Conservation (phyloP, 37 sponge, comb jelly and placozoan species). For the Bolinopsis microptera region DNA sequence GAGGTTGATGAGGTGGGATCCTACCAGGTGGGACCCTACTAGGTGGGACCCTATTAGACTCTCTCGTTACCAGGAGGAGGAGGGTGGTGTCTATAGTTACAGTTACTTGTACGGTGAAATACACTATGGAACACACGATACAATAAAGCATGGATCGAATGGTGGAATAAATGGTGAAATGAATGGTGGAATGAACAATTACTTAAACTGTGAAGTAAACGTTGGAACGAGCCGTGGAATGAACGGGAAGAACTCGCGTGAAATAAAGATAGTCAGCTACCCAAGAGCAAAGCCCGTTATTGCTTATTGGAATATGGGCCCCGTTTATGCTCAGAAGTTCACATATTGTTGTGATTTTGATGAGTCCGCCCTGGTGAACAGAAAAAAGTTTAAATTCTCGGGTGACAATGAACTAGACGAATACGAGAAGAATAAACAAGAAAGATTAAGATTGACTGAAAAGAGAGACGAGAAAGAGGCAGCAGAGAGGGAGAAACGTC, state of each 20-base stretch:
- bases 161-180: too few species aligned
- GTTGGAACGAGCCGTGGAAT: too few species aligned
- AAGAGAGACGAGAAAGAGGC: not conserved
- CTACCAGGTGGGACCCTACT: not conserved
- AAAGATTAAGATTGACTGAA: not conserved
- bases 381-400: not conserved
- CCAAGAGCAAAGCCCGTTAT: not conserved
- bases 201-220: too few species aligned
- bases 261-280: not conserved
- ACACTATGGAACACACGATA: too few species aligned
- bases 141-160: too few species aligned
- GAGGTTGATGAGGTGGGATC: too few species aligned
- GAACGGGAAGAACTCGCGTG: too few species aligned
- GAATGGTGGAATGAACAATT: too few species aligned
- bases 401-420: not conserved
- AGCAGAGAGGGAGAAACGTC: not conserved
- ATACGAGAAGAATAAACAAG: slow-evolving; percentile 8
- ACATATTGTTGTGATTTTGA: not conserved
- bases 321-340: not conserved
- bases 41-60: not conserved
- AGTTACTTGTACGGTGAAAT: too few species aligned
- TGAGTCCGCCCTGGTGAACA: not conserved
- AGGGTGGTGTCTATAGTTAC: too few species aligned
- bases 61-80: not conserved
- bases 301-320: not conserved